Base-by-base conservation (phyloP, 2,888 invertebrate species). In the Ramazzottius varieornatus region DNA sequence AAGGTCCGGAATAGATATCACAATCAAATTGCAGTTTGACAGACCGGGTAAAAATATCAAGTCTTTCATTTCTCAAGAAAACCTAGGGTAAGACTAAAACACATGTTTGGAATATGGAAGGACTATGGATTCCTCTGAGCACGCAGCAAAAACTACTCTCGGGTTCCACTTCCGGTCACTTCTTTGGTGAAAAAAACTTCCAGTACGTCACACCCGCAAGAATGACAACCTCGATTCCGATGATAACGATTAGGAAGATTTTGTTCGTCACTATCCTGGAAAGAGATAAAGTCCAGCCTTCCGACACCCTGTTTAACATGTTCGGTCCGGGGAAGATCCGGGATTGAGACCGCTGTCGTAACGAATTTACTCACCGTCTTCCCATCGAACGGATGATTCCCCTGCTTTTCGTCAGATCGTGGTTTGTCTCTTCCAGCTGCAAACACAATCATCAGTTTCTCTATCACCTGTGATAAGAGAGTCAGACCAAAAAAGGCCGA, bases 251-350 rank as follows among this genome's bases (percentile, higher is more conserved):
- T 63, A 88, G 75, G 66, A 86, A 80, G 65, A 86, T 74, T 74
- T 86, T 86, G 74, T 87, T 87, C 67, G 84, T 84, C 40, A 87
- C 73, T 64, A 86, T 82, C 74, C 83, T 82, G 70, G 64, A 73
- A 71, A 64, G 67, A 46, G 67, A 63, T 66, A 63, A 66, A 65
- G 33, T 29, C 1, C 46, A 13, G 32, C n/a, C n/a, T n/a, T n/a
- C n/a, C n/a, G n/a, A n/a, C n/a, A n/a, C n/a, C n/a, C n/a, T n/a
- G n/a, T n/a, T n/a, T n/a, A n/a, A n/a, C n/a, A n/a, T n/a, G n/a
- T n/a, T n/a, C n/a, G n/a, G n/a, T n/a, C n/a, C n/a, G n/a, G n/a
- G n/a, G n/a, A n/a, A n/a, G n/a, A n/a, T n/a, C n/a, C n/a, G n/a
- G n/a, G n/a, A n/a, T n/a, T n/a, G n/a, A n/a, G n/a, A n/a, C n/a